Base-by-base conservation (phyloP, 2,113 vertebrate species). In the Sapayoa aenigma region DNA sequence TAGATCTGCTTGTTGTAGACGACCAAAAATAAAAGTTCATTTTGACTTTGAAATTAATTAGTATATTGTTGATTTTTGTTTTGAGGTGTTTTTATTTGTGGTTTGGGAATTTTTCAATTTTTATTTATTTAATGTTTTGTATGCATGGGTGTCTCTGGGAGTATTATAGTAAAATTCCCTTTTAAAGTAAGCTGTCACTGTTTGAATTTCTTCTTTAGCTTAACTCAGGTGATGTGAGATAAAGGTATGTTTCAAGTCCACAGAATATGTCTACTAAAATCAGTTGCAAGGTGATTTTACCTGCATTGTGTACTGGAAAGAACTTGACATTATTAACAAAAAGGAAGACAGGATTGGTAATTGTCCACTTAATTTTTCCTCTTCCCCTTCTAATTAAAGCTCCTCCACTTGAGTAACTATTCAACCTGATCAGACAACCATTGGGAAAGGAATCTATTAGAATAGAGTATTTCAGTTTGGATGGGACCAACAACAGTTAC, bases 41-140 rank as follows among this genome's bases (percentile, higher is more conserved):
- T 46, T 59, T 65, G 47, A 5, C 30, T 92, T 94, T 86, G 33
- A 74, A 87, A 27, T 76, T 92, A n/a, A 52, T 72, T 89, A 87
- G 5, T 41, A 47, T 28, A 53, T 12, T 69, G 17, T 44, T 46
- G 9, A 2, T 6, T 50, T 69, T 58, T 28, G 2, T 39, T 47
- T 52, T 46, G 13, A 50, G 16, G 28, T 33, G 15, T 15, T 41
- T 44, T 27, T 27, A 4, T 31, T 47, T 56, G 42, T 55, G 37
- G 14, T 28, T 46, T 46, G 7, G 4, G 1, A 9, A 22, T 18
- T 41, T 25, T 19, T 1, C 2, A 13, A 19, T 5, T 25, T 60
- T 12, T 2, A 17, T 30, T 67, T 46, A 56, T 74, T 63, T 66
- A 58, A 37, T 41, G 4, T 66, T 33, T 39, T 82, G 24, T 78